Evolutionary conservation across 2,797 vertebrate species (phyloP), one percentile per base, ranked within the genome.

Genomic region (Melanotaenia parkinsoni): DNA sequence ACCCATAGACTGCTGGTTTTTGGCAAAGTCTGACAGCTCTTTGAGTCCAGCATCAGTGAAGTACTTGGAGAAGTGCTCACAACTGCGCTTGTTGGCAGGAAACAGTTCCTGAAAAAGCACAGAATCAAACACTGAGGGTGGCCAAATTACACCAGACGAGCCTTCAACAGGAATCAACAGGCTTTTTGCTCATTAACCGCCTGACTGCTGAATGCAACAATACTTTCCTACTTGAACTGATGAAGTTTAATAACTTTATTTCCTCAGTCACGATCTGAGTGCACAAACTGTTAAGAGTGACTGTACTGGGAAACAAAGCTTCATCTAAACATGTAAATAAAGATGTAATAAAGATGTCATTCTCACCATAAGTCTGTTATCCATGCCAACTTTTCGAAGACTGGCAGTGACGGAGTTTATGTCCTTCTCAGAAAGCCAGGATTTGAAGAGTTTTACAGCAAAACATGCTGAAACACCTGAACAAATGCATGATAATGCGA

Each of bases 401-500:
- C 95, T 97, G 86, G 84, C 95, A 88, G 97, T 95, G 28, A 99
- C 96, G 8, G 97, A 97, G 85, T 95, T 96, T 87, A 99, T 98
- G 91, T 99, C 97, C 89, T 97, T 98, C 86, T 98, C 97, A 60
- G 96, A 96, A 89, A 99, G 96, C 97, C 97, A 99, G 3, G 97
- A 97, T 93, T 99, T 98, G 92, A 99, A 99, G 81, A 99, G 95
- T 92, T 99, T 99, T 76, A 99, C 96, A 83, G 98, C 97, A 82
- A 98, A 98, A 89, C 94, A 95, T 78, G 97, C 96, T 38, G 97
- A 99, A 81, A 99, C 97, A 86, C 98, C 98, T 99, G 88, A 80
- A 74, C 81, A 89, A 89, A 90, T 82, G 86, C 68, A 87, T 32
- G 26, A 54, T 77, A 81, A 73, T 63, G 54, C 1, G 74, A 69